These are phyloP conservation scores for Ferrisia virgata DNA, from an alignment of 2,888 invertebrate genomes.

Conservation along the genomic window DNA sequence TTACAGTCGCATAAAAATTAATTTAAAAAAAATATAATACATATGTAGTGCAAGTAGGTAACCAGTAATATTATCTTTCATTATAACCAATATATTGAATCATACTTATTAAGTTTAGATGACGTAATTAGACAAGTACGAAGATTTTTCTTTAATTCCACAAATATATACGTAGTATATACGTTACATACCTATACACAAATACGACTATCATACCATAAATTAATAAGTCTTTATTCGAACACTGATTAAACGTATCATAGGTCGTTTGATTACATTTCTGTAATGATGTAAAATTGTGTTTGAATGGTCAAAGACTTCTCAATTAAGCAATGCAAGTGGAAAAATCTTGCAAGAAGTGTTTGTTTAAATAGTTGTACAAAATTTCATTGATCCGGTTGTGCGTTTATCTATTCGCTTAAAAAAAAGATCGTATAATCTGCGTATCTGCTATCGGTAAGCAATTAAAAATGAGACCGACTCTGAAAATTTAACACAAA, in stretches of 20 bases:
- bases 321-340: conserved; percentile 22
- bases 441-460: background rate
- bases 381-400: background rate
- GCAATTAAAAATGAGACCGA: background rate
- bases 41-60: too few species aligned
- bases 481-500: background rate
- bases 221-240: background rate
- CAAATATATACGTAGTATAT: too few species aligned
- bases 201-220: background rate
- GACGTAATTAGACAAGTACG: background rate
- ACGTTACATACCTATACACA: too few species aligned
- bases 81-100: too few species aligned
- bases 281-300: background rate
- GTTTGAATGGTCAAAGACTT: conserved; percentile 32
- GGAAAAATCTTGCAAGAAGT: conserved; percentile 13
- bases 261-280: background rate
- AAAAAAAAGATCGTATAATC: background rate
- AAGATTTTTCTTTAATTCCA: background rate
- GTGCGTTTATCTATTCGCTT: background rate
- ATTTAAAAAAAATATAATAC: too few species aligned
- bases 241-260: background rate
- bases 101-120: too few species aligned
- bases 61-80: too few species aligned
- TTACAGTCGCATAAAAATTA: too few species aligned
- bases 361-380: background rate